A percentile compares a stretch with the other conserved stretches of the same genome.
Evolutionary conservation across 2,888 invertebrate species (phyloP).

Genomic region (Atrina japonica): DNA sequence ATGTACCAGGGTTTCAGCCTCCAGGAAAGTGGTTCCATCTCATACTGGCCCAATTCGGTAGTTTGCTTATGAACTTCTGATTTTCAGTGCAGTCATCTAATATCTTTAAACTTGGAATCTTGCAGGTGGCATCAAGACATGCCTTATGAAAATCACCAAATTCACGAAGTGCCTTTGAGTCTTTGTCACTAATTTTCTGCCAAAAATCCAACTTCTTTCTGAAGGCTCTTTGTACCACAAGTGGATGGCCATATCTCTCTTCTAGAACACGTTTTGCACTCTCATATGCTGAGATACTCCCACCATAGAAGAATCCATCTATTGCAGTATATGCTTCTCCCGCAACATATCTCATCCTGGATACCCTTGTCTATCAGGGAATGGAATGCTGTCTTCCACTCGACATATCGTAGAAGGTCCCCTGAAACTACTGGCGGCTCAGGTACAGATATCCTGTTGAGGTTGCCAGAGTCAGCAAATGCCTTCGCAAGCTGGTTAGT

Average conservation of each 20-base stretch:
- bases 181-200: background rate
- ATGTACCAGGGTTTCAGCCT: too few relatives aligned
- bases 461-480: constrained; percentile 28
- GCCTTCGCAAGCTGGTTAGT: constrained; percentile 9
- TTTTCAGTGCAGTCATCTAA: constrained; percentile 50
- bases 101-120: constrained; percentile 14
- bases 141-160: constrained; percentile 29
- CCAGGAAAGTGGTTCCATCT: constrained; percentile 46
- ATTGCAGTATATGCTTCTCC: constrained; percentile 48
- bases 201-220: constrained; percentile 29
- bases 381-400: constrained; percentile 50
- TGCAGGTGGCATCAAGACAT: constrained; percentile 23
- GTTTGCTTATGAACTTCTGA: constrained; percentile 44
- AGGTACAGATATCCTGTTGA: constrained; percentile 29
- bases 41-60: constrained; percentile 44
- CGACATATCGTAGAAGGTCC: constrained; percentile 42
- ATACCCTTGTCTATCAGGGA: constrained; percentile 44
- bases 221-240: constrained; percentile 45
- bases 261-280: constrained; percentile 39
- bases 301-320: constrained; percentile 47
- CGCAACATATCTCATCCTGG: constrained; percentile 41
- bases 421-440: constrained; percentile 28
- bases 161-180: constrained; percentile 15
- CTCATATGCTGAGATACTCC: constrained; percentile 39
- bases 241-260: constrained; percentile 48